These are phyloP conservation scores for Adineta ricciae DNA, from an alignment of 2,888 invertebrate species.

Conservation along the genomic window DNA sequence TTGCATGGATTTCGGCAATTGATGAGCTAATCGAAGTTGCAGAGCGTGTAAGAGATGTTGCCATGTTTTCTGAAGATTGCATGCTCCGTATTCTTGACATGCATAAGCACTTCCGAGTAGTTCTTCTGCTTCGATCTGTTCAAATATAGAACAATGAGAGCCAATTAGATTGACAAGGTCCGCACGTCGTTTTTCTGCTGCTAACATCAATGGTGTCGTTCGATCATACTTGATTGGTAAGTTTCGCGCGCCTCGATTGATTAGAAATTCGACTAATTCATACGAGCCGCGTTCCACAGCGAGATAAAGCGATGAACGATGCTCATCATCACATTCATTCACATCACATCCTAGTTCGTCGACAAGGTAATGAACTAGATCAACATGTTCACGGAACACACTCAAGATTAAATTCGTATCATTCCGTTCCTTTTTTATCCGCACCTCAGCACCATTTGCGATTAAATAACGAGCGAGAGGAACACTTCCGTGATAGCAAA, in stretches of 20 bases:
- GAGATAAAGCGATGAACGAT: slow-evolving; percentile 90
- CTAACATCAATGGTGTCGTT: slow-evolving; percentile 86
- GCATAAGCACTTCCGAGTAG: slow-evolving; percentile 71
- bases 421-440: slow-evolving; percentile 72
- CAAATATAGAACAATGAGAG: slow-evolving; percentile 48
- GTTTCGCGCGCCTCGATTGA: slow-evolving; percentile 68
- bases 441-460: slow-evolving; percentile 82
- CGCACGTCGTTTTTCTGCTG: slow-evolving; percentile 76
- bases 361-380: slow-evolving; percentile 77
- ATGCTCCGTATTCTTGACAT: background rate
- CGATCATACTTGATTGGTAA: slow-evolving; percentile 87
- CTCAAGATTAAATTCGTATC: slow-evolving; percentile 97
- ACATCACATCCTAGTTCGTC: slow-evolving; percentile 70
- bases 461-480: slow-evolving; percentile 72
- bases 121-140: slow-evolving; percentile 75
- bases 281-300: slow-evolving; percentile 89
- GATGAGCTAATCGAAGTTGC: background rate
- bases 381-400: slow-evolving; percentile 83
- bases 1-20: background rate
- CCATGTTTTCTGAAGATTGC: background rate
- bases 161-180: slow-evolving; percentile 81
- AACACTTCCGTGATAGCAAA: slow-evolving; percentile 50
- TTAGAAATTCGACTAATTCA: slow-evolving; percentile 75
- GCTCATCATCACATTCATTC: slow-evolving; percentile 64
- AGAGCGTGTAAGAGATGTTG: background rate